These are phyloP conservation scores for Leptinotarsa juncta DNA, from an alignment of 2,888 invertebrate genomes.

Conservation along the genomic window DNA sequence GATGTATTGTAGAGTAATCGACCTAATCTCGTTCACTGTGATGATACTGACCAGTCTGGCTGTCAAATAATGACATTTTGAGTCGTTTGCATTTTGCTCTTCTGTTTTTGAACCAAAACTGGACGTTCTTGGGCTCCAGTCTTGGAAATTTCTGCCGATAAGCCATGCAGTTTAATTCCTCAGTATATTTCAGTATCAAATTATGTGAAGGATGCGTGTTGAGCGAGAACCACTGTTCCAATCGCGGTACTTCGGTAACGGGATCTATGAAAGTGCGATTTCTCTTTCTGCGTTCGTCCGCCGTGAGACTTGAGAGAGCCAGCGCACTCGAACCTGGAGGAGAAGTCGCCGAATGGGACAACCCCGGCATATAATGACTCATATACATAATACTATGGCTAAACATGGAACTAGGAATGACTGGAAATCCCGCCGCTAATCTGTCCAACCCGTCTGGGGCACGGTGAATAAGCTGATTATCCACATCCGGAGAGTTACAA, in stretches of 20 bases:
- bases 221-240: conserved; percentile 96
- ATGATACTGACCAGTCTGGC: conserved; percentile 74
- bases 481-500: conserved; percentile 60
- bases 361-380: conserved; percentile 85
- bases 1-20: not conserved
- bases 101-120: conserved; percentile 99
- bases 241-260: conserved; percentile 94
- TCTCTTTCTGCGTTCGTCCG: conserved; percentile 92
- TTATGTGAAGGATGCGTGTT: conserved; percentile 99
- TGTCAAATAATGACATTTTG: conserved; percentile 89
- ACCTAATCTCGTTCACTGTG: conserved; percentile 70
- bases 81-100: conserved; percentile 97
- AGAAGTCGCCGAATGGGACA: conserved; percentile 67
- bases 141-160: conserved; percentile 98
- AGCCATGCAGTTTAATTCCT: conserved; percentile 95
- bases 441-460: conserved; percentile 63
- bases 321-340: conserved; percentile 71
- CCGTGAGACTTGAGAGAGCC: conserved; percentile 71
- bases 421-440: conserved; percentile 73
- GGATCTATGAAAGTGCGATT: conserved; percentile 99
- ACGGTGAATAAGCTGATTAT: conserved; percentile 55
- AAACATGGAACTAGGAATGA: conserved; percentile 90
- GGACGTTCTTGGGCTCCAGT: conserved; percentile 98
- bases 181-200: conserved; percentile 96
- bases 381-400: conserved; percentile 92